Conservation (phyloP, 2,113 vertebrate genomes). For the Gobio gobio region DNA sequence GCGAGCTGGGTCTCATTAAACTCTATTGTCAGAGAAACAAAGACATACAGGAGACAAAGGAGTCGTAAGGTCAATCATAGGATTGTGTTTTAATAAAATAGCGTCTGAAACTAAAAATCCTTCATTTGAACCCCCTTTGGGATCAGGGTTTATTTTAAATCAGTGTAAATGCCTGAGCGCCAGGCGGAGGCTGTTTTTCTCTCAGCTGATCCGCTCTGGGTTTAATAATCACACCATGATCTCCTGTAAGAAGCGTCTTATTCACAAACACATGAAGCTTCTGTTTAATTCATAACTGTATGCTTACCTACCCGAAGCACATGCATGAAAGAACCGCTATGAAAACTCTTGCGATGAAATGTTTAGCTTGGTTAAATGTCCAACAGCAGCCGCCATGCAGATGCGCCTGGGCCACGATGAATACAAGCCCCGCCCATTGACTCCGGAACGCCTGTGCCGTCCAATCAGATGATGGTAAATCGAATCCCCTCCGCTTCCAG, state of each 20-base stretch:
- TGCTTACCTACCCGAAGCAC: conserved; percentile 43
- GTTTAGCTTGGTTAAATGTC: background rate
- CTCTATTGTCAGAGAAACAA: conserved; percentile 9
- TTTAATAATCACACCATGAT: conserved; percentile 71
- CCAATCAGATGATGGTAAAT: conserved; percentile 40
- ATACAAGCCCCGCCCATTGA: conserved; percentile 56
- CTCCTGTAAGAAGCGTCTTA: background rate
- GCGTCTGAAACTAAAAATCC: background rate
- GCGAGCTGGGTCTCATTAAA: background rate
- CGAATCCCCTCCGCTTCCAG: background rate
- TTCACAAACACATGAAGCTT: conserved; percentile 22
- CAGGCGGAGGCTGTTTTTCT: conserved; percentile 47
- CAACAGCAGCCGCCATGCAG: conserved; percentile 58
- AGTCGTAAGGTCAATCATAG: background rate
- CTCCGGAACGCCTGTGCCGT: conserved; percentile 27
- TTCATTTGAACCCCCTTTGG: background rate
- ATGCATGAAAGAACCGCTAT: background rate
- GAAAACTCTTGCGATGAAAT: background rate
- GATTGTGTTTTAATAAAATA: background rate
- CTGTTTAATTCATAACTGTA: background rate
- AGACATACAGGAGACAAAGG: background rate
- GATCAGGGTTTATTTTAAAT: background rate
- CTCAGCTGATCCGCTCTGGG: conserved; percentile 73
- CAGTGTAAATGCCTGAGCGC: background rate
- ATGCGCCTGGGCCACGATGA: conserved; percentile 63